Percentiles rank a stretch among this genome's conserved stretches.
Evolutionary conservation across 2,888 invertebrate species (phyloP).

Genomic region (Macrophya annulata): DNA sequence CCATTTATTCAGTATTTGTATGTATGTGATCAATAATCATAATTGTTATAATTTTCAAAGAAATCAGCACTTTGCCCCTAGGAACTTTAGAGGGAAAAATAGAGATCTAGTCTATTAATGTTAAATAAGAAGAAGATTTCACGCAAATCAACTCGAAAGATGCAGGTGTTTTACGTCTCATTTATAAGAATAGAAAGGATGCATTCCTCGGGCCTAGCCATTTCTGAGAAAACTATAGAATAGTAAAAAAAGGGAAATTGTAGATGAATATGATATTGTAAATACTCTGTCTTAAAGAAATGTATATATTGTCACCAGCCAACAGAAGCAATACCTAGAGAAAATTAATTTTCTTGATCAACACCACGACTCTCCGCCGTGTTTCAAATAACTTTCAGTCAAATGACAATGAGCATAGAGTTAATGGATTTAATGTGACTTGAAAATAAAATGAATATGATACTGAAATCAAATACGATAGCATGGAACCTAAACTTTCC

Average conservation of each 20-base stretch:
- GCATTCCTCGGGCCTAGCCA: conserved; percentile 40
- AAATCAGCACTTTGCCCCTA: conserved; percentile 33
- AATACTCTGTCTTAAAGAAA: conserved; percentile 47
- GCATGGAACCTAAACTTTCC: conserved; percentile 13
- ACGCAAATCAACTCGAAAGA: conserved; percentile 25
- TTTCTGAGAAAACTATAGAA: conserved; percentile 35
- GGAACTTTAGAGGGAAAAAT: background rate
- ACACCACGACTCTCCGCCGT: conserved; percentile 36
- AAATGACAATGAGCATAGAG: conserved; percentile 52
- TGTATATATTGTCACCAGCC: conserved; percentile 63
- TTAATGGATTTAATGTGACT: conserved; percentile 45
- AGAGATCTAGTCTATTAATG: conserved; percentile 25
- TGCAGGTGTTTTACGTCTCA: conserved; percentile 16
- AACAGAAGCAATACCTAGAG: conserved; percentile 70
- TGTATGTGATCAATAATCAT: conserved; percentile 19
- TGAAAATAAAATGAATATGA: conserved; percentile 37
- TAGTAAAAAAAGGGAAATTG: conserved; percentile 21
- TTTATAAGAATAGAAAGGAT: conserved; percentile 40
- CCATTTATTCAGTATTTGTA: conserved; percentile 1
- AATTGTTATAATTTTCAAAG: conserved; percentile 31
- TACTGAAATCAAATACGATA: conserved; percentile 27
- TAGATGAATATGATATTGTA: conserved; percentile 52
- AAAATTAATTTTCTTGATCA: conserved; percentile 59
- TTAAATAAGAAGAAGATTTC: background rate
- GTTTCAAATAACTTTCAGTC: conserved; percentile 33